Evolutionary conservation across 2,888 invertebrate species (phyloP), one percentile per base, ranked within the genome.

Genomic region (Ferrisia virgata): DNA sequence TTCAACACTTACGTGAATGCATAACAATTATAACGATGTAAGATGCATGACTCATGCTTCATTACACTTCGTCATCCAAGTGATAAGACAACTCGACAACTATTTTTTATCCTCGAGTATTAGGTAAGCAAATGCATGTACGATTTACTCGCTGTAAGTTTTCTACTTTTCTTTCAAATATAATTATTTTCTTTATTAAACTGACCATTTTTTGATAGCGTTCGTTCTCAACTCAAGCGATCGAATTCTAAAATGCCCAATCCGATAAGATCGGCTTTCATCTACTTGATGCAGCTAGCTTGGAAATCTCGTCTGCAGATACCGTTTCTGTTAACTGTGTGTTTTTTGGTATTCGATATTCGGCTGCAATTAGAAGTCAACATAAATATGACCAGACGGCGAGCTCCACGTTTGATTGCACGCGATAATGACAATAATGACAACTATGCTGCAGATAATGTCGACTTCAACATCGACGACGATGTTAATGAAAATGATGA

Each of bases 211-310:
- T n/a, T n/a, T n/a, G n/a, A n/a, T n/a, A n/a, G n/a, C n/a, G n/a
- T n/a, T n/a, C n/a, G n/a, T n/a, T n/a, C n/a, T n/a, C n/a, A n/a
- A n/a, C n/a, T n/a, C n/a, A n/a, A n/a, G n/a, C n/a, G 11, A 22
- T 22, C 53, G 53, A 22, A 9, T 53, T 22, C 22, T 8, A 53
- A 13, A 53, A 53, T 53, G 53, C 22, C 53, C 53, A 53, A 53
- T 53, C 64, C 64, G 2, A 13, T 83, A 2, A 40, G 83, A 39
- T 72, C 83, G 18, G 43, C 83, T 8, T 83, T 83, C 47, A 43
- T 83, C 15, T 83, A 83, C 39, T 43, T 83, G 69, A 83, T 83
- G 83, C 40, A 83, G n/a, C 13, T 83, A 22, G 83, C 83, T 18
- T 83, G 76, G 72, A 83, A 83, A 39, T 83, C 83, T n/a, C 72